phyloP scores from a whole-genome alignment of 1,140 invertebrate genomes.

The Ceratina japonica region DNA sequence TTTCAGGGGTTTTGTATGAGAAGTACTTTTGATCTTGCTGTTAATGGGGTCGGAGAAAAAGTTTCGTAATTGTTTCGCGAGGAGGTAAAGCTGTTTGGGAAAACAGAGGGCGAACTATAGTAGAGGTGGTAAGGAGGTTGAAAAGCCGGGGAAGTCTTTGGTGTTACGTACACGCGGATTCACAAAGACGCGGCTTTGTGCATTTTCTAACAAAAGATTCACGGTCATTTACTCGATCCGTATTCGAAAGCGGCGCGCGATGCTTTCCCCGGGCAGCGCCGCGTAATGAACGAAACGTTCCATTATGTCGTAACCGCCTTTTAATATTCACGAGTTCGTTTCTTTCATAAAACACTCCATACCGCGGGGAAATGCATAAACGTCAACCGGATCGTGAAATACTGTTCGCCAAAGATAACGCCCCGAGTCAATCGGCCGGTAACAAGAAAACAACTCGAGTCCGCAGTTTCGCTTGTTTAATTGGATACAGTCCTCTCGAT shows the following conservation, averaged over 20 bases:
- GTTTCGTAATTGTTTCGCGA: background rate
- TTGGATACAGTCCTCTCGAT: background rate
- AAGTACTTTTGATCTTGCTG: too few species aligned
- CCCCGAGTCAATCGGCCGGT: too few species aligned
- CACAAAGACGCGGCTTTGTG: conserved; percentile 8
- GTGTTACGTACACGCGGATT: background rate
- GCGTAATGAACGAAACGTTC: conserved; percentile 1
- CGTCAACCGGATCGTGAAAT: background rate
- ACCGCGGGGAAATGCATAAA: background rate
- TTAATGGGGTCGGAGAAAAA: background rate
- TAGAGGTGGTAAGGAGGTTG: background rate
- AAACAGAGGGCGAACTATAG: background rate
- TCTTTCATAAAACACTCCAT: background rate
- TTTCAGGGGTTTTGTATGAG: too few species aligned
- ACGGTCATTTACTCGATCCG: conserved; percentile 2
- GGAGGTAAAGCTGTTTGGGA: background rate
- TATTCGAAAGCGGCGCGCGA: background rate
- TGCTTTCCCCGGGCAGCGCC: background rate
- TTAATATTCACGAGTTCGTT: background rate
- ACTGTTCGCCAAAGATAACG: background rate
- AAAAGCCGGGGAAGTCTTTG: conserved; percentile 6
- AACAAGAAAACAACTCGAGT: too few species aligned
- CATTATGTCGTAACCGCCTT: background rate
- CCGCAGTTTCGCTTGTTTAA: too few species aligned
- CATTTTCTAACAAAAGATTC: conserved; percentile 24